Conservation (phyloP, 2,797 vertebrate species). For the Semaprochilodus insignis region DNA sequence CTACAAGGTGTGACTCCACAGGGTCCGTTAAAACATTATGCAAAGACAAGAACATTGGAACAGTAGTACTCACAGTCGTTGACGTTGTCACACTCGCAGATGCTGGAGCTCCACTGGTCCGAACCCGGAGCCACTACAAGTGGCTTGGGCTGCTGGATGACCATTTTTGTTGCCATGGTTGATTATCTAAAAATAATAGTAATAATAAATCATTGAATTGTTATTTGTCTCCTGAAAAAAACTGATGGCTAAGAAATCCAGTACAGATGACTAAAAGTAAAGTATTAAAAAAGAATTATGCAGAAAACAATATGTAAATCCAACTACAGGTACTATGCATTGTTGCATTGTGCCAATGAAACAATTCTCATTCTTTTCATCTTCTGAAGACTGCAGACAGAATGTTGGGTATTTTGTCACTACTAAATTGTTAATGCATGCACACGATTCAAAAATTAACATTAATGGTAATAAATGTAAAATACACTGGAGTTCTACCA, state of each 20-base stretch:
- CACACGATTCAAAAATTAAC: not conserved
- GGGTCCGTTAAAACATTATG: no score
- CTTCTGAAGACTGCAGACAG: no score
- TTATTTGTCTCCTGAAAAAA: no score
- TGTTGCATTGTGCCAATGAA: no score
- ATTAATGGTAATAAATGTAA: not conserved
- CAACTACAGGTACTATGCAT: no score
- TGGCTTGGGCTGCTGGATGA: constrained; percentile 64
- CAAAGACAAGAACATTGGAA: not conserved
- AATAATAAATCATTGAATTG: not conserved
- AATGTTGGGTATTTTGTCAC: no score
- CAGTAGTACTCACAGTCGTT: constrained; percentile 54
- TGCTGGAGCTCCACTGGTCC: constrained; percentile 64
- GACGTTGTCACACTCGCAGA: constrained; percentile 67
- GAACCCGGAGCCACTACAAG: constrained; percentile 36
- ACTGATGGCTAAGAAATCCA: no score
- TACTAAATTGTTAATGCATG: not conserved
- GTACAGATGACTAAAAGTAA: no score
- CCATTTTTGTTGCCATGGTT: constrained; percentile 60
- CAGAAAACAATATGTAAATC: not conserved
- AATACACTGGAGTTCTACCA: not conserved
- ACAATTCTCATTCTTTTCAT: no score
- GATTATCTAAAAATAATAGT: not conserved
- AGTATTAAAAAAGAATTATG: not conserved
- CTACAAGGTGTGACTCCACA: no score